Conservation (phyloP, 2,797 vertebrate genomes). For the Nyctalus aviator region DNA sequence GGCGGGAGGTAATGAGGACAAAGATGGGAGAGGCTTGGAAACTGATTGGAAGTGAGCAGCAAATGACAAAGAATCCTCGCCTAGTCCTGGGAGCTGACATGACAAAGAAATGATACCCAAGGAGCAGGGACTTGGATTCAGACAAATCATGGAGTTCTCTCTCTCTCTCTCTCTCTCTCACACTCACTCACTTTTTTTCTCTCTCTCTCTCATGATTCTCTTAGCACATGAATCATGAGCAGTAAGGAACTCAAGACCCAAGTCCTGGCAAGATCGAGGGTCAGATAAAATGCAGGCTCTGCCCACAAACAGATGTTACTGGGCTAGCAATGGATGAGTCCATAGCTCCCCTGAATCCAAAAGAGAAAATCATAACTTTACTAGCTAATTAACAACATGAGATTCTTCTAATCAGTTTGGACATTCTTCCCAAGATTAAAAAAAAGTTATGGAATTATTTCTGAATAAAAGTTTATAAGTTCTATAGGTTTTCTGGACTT, state of each 20-base stretch:
- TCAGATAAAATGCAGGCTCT: slow-evolving; percentile 24
- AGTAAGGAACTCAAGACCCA: background rate
- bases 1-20: accelerated
- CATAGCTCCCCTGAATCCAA: background rate
- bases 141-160: background rate
- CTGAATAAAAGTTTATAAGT: slow-evolving; percentile 31
- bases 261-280: slow-evolving; percentile 26
- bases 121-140: background rate
- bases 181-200: background rate
- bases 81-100: background rate
- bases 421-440: background rate
- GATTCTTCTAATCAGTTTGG: slow-evolving; percentile 17
- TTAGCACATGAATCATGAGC: background rate
- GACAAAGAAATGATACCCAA: background rate
- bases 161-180: background rate
- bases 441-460: slow-evolving; percentile 38
- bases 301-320: slow-evolving; percentile 10
- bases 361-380: background rate
- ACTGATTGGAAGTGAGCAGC: background rate
- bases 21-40: background rate
- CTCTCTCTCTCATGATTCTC: no score
- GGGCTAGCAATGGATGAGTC: background rate
- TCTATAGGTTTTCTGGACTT: background rate
- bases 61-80: background rate
- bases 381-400: background rate